Evolutionary conservation across 2,888 invertebrate genomes (phyloP).

Genomic region (Apotomis turbidana): DNA sequence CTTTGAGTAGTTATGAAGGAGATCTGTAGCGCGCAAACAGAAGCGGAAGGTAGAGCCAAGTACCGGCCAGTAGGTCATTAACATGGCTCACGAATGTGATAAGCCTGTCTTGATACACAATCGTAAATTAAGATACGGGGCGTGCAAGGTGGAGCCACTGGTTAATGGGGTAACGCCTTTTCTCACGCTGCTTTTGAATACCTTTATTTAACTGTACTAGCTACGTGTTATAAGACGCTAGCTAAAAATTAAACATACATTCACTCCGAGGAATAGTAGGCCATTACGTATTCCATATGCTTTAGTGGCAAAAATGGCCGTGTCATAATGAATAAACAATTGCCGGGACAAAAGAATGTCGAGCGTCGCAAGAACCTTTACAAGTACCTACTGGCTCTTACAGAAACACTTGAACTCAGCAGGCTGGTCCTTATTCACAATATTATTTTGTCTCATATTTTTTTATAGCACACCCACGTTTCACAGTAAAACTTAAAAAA

Average conservation of each 20-base stretch:
- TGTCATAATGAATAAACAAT: constrained; percentile 46
- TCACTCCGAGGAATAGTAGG: constrained; percentile 40
- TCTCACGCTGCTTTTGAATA: too few relatives aligned
- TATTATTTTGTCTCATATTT: constrained; percentile 36
- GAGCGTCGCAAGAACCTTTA: constrained; percentile 42
- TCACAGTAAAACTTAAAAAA: constrained; percentile 35
- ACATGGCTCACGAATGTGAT: too few relatives aligned
- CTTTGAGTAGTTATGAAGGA: too few relatives aligned
- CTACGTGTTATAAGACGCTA: not conserved
- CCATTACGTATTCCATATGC: constrained; percentile 32
- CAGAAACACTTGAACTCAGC: constrained; percentile 44
- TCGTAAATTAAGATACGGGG: too few relatives aligned
- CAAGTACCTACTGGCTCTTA: constrained; percentile 45
- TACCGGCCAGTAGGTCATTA: too few relatives aligned
- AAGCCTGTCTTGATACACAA: too few relatives aligned
- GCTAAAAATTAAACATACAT: constrained; percentile 44
- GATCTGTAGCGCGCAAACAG: too few relatives aligned
- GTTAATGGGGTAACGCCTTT: too few relatives aligned
- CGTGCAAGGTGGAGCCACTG: too few relatives aligned
- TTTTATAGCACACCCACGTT: constrained; percentile 33
- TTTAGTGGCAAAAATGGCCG: constrained; percentile 43
- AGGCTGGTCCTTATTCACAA: constrained; percentile 27
- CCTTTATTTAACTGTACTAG: too few relatives aligned
- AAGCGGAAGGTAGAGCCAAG: too few relatives aligned
- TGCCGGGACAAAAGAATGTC: constrained; percentile 45